Evolutionary conservation across 2,113 vertebrate genomes (phyloP).

Genomic region (Aix galericulata): DNA sequence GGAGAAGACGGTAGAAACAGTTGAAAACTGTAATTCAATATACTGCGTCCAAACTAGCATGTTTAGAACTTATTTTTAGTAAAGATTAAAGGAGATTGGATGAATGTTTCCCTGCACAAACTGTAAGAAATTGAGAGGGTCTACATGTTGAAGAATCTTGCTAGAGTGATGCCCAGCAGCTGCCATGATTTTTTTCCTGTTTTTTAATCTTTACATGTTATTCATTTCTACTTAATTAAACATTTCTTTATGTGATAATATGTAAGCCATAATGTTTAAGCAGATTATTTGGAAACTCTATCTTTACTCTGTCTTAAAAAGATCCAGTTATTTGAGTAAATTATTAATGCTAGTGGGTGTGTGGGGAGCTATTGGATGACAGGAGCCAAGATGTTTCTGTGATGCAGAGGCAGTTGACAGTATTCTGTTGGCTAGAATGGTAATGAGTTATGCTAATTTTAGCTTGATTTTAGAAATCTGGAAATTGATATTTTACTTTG

Average conservation of each 20-base stretch:
- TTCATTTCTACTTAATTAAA: not conserved
- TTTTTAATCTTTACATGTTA: not conserved
- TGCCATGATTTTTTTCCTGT: not conserved
- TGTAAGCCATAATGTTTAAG: not conserved
- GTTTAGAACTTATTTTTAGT: not conserved
- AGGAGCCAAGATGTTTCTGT: constrained; percentile 19
- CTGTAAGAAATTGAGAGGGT: not conserved
- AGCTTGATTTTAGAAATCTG: constrained; percentile 21
- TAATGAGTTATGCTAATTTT: constrained; percentile 43
- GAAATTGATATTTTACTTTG: not conserved
- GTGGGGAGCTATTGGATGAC: not conserved
- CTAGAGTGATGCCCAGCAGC: not conserved
- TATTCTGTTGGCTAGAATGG: constrained; percentile 27
- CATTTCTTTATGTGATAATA: not conserved
- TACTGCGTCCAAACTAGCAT: not conserved
- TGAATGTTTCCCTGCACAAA: not conserved
- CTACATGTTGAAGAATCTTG: not conserved
- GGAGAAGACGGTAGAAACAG: not conserved
- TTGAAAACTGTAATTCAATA: not conserved
- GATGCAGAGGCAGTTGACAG: constrained; percentile 24
- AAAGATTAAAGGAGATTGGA: not conserved
- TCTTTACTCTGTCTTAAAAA: not conserved
- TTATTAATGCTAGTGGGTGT: constrained; percentile 16
- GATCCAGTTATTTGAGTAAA: not conserved
- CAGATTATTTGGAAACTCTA: not conserved